Evolutionary conservation across 2,888 invertebrate species (phyloP).

Genomic region (Eurytoma californica): DNA sequence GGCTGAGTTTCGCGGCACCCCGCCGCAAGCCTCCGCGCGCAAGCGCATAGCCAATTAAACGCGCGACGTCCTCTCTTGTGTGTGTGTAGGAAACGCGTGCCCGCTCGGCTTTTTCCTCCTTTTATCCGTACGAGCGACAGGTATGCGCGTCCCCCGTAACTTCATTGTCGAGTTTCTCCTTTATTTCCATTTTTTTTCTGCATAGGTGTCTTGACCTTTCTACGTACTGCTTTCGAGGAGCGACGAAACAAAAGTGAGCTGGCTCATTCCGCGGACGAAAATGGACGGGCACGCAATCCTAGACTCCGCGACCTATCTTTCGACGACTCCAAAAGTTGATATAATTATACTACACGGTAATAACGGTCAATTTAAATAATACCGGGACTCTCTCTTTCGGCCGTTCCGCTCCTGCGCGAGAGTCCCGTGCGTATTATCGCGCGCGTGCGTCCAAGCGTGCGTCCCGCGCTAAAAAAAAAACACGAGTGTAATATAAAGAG

Average conservation of each 20-base stretch:
- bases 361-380: conserved; percentile 63
- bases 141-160: not conserved
- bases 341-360: conserved; percentile 64
- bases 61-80: not conserved
- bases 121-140: not conserved
- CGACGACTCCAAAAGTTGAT: conserved; percentile 57
- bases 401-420: not conserved
- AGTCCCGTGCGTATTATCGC: not conserved
- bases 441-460: not conserved
- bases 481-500: not conserved
- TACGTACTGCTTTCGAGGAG: not conserved
- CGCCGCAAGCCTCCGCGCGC: not conserved
- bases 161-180: not conserved
- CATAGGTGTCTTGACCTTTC: no score
- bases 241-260: not conserved
- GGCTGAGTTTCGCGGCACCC: conserved; percentile 42
- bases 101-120: not conserved
- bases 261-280: not conserved
- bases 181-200: no score
- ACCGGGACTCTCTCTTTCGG: conserved; percentile 35
- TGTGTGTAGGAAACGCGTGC: no score
- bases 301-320: conserved; percentile 26
- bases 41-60: not conserved
- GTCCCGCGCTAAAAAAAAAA: conserved; percentile 16
- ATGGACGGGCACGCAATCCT: conserved; percentile 38